Base-by-base conservation (phyloP, 2,888 invertebrate species). In the Polymixis lichenea region DNA sequence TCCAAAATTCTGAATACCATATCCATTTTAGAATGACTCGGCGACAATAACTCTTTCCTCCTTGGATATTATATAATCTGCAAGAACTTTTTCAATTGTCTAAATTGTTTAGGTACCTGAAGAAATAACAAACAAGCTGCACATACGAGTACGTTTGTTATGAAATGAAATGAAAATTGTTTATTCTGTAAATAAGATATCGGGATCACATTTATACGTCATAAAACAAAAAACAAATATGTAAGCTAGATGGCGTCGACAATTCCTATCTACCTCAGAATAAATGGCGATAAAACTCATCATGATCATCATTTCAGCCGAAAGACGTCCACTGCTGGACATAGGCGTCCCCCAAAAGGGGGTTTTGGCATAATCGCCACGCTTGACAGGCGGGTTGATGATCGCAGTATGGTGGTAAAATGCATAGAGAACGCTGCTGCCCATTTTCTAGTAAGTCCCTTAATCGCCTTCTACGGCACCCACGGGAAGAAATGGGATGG, bases 61-160 rank as follows among this genome's bases (percentile, higher is more conserved):
- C 15, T 71, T 58, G 78, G 17, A 53, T 64, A 22, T 65, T 55
- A 49, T 49, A 15, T 17, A 17, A 77, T 58, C 22, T 22, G 7
- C 25, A 22, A 71, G 25, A 64, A 58, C 25, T 64, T 22, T 64
- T 15, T 8, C 25, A 64, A 72, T 78, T 78, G 77, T 78, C 28
- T 78, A 32, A 38, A 58, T 19, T 56, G 51, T 78, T 71, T 72
- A 38, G 38, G 32, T 6, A 9, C n/a, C 17, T 43, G 1, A 70
- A 25, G 43, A 53, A 72, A 32, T 25, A 53, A 61, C 43, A 74
- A 73, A 73, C 73, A 74, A 60, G 22, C 43, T 17, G 0, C 25
- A 25, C 64, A 49, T 13, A 65, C 65, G 22, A 51, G 8, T 32
- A 66, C 32, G 22, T 17, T 32, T 66, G 51, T n/a, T 51, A 22